Percentiles rank a stretch among this genome's conserved stretches.
phyloP scores from a whole-genome alignment of 1,140 invertebrate species.

The Panagrolaimus sp. region DNA sequence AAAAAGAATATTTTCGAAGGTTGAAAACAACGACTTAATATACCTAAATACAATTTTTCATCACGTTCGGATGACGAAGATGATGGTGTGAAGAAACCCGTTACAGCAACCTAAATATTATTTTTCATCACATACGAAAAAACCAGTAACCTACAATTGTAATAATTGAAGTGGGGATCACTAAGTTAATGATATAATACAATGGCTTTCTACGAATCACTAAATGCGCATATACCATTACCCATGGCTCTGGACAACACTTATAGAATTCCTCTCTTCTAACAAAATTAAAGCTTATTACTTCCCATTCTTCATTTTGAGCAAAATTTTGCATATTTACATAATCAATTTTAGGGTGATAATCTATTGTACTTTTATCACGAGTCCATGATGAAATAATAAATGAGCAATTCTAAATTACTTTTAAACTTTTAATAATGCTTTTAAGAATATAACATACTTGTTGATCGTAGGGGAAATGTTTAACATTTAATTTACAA shows the following conservation, averaged over 20 bases:
- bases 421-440: slow-evolving; percentile 18
- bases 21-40: slow-evolving; percentile 35
- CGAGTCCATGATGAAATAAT: slow-evolving; percentile 57
- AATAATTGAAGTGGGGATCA: slow-evolving; percentile 53
- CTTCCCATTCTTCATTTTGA: slow-evolving; percentile 53
- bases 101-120: slow-evolving; percentile 55
- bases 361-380: slow-evolving; percentile 52
- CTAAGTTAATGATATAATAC: slow-evolving; percentile 56
- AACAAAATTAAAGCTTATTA: slow-evolving; percentile 49
- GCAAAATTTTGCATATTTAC: slow-evolving; percentile 55
- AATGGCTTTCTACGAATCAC: slow-evolving; percentile 54
- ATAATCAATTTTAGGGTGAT: slow-evolving; percentile 30
- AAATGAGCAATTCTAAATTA: slow-evolving; percentile 50
- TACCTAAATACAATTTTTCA: slow-evolving; percentile 56
- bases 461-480: slow-evolving; percentile 46
- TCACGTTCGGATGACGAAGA: slow-evolving; percentile 50
- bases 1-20: slow-evolving; percentile 1
- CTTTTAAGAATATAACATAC: slow-evolving; percentile 9
- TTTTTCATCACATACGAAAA: slow-evolving; percentile 57
- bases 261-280: slow-evolving; percentile 49
- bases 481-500: slow-evolving; percentile 53
- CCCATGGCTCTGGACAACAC: slow-evolving; percentile 52
- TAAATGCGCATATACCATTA: slow-evolving; percentile 56
- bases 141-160: slow-evolving; percentile 54
- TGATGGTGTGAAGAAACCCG: slow-evolving; percentile 57